Percentiles rank a stretch among this genome's conserved stretches.
These are phyloP conservation scores for Lathronympha strigana DNA, from an alignment of 2,888 invertebrate species.

Conservation along the genomic window DNA sequence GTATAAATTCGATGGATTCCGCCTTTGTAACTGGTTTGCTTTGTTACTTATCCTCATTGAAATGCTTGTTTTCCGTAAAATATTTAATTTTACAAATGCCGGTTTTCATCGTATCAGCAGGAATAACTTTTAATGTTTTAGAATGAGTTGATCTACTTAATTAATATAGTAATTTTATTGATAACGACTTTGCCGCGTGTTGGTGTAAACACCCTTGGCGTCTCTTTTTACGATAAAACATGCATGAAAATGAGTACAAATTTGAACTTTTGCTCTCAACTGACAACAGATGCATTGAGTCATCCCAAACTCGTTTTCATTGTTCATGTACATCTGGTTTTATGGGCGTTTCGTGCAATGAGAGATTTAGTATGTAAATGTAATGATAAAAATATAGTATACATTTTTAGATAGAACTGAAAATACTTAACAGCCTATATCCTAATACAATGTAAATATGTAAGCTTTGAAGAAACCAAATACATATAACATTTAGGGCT, in stretches of 20 bases:
- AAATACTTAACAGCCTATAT: too few species aligned
- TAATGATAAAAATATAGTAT: too few species aligned
- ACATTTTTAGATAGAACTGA: too few species aligned
- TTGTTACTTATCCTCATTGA: slow-evolving; percentile 54
- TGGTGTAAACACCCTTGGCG: slow-evolving; percentile 38
- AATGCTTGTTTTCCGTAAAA: slow-evolving; percentile 22
- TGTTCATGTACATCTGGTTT: neutral
- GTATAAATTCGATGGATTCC: slow-evolving; percentile 46
- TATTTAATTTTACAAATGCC: neutral
- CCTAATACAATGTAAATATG: too few species aligned
- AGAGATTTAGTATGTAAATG: too few species aligned
- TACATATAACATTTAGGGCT: too few species aligned
- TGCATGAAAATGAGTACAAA: slow-evolving; percentile 14
- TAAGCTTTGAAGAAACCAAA: too few species aligned
- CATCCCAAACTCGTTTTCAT: neutral
- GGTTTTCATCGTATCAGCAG: neutral
- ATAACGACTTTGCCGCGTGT: slow-evolving; percentile 31
- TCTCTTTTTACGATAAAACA: slow-evolving; percentile 31
- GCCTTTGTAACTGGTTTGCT: slow-evolving; percentile 56
- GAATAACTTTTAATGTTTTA: neutral
- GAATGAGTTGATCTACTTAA: neutral
- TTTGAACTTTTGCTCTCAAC: slow-evolving; percentile 34
- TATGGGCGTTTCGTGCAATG: neutral
- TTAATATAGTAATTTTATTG: neutral
- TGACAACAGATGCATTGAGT: slow-evolving; percentile 25